Evolutionary conservation across 2,888 invertebrate species (phyloP).

Genomic region (Drymonia ruficornis): DNA sequence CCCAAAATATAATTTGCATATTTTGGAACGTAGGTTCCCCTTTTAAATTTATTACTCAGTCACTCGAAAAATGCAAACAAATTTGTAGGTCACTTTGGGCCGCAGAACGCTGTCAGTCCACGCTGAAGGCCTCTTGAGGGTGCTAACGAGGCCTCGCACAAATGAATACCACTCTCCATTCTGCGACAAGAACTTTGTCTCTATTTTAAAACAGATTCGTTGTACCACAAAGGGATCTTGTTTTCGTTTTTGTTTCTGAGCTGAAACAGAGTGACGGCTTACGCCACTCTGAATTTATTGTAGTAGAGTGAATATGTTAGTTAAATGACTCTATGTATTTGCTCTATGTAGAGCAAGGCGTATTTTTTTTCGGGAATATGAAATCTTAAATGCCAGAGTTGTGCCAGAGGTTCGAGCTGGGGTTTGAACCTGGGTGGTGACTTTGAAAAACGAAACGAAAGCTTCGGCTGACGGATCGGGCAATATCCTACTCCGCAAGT

Average conservation of each 20-base stretch:
- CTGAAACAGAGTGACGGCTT: constrained; percentile 20
- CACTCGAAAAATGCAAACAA: constrained; percentile 28
- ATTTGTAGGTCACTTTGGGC: constrained; percentile 46
- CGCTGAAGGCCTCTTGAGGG: constrained; percentile 34
- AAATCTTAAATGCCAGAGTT: no score
- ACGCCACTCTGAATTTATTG: constrained; percentile 8
- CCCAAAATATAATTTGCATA: no score
- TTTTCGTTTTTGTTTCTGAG: constrained; percentile 19
- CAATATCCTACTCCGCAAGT: no score
- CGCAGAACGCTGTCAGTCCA: constrained; percentile 19
- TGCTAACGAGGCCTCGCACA: constrained; percentile 48
- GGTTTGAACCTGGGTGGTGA: no score
- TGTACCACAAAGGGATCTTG: constrained; percentile 32
- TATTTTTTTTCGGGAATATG: no score
- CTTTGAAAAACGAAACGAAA: no score
- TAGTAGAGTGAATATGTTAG: not conserved
- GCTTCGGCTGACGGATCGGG: no score
- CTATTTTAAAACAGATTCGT: constrained; percentile 41
- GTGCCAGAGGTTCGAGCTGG: no score
- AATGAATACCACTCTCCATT: constrained; percentile 42
- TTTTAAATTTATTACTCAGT: constrained; percentile 7
- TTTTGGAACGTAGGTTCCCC: no score
- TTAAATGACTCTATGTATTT: not conserved
- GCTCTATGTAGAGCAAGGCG: no score
- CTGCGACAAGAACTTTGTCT: constrained; percentile 36